phyloP scores from a whole-genome alignment of 1,140 invertebrate genomes.

The Procambarus clarkii region DNA sequence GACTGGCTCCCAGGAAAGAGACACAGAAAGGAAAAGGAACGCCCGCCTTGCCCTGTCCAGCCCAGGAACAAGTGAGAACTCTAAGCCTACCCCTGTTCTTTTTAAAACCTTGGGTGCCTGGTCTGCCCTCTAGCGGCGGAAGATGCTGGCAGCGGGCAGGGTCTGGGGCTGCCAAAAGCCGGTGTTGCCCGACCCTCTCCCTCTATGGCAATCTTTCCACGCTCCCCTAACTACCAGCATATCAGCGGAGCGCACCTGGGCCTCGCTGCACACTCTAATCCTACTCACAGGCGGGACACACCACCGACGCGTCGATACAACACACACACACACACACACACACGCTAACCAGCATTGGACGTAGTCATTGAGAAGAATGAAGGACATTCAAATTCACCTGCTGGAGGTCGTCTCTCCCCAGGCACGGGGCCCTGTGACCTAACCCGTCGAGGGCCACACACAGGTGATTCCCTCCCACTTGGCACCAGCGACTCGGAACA shows the following conservation, averaged over 20 bases:
- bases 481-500: background rate
- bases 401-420: background rate
- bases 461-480: background rate
- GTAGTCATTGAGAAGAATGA: background rate
- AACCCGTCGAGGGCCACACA: background rate
- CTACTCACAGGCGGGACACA: background rate
- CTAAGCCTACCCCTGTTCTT: slow-evolving; percentile 51
- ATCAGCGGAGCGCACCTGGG: background rate
- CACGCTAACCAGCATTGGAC: background rate
- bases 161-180: slow-evolving; percentile 30
- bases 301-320: background rate
- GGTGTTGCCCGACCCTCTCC: slow-evolving; percentile 9
- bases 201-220: slow-evolving; percentile 52
- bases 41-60: slow-evolving; percentile 54
- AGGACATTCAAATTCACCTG: background rate
- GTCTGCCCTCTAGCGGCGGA: slow-evolving; percentile 41
- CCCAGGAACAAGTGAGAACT: slow-evolving; percentile 48
- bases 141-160: slow-evolving; percentile 31
- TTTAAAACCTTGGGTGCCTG: slow-evolving; percentile 52
- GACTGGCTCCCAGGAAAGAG: slow-evolving; percentile 38
- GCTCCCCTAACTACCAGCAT: slow-evolving; percentile 36
- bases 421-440: background rate
- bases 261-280: background rate
- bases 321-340: background rate
- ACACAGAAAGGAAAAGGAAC: slow-evolving; percentile 41